These are phyloP conservation scores for Perca fluviatilis DNA, from an alignment of 2,113 vertebrate species.

Conservation along the genomic window DNA sequence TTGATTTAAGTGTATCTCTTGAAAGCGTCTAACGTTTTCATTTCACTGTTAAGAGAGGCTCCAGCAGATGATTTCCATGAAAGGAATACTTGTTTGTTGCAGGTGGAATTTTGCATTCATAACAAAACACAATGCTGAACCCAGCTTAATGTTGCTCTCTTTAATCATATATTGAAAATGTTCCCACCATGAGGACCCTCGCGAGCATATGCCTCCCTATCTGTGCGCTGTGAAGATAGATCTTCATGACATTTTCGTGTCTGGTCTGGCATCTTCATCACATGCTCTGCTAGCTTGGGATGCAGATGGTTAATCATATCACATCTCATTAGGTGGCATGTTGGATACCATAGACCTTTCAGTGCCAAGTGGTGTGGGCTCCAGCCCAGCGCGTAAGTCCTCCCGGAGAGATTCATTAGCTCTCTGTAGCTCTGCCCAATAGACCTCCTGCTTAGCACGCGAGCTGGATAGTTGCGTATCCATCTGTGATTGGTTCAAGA, in stretches of 20 bases:
- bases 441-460: constrained; percentile 70
- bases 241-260: constrained; percentile 70
- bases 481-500: constrained; percentile 69
- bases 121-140: constrained; percentile 25
- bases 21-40: constrained; percentile 11
- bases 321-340: constrained; percentile 90
- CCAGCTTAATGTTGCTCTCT: constrained; percentile 35
- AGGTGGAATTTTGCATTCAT: constrained; percentile 6
- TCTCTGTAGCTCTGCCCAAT: constrained; percentile 74
- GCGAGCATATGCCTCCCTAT: constrained; percentile 32
- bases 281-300: constrained; percentile 63
- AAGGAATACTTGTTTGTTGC: constrained; percentile 19
- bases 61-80: constrained; percentile 16
- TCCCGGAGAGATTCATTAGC: constrained; percentile 77
- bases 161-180: constrained; percentile 41
- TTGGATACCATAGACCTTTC: constrained; percentile 89
- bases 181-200: constrained; percentile 29
- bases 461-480: constrained; percentile 62
- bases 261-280: constrained; percentile 65
- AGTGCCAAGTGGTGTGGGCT: constrained; percentile 92
- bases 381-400: constrained; percentile 91
- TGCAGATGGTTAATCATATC: constrained; percentile 84
- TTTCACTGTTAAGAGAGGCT: neutral
- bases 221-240: constrained; percentile 51
- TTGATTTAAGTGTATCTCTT: constrained; percentile 25